These are phyloP conservation scores for Isaurus tuberculatus DNA, from an alignment of 92 coral and sea anemone species.

Conservation along the genomic window DNA sequence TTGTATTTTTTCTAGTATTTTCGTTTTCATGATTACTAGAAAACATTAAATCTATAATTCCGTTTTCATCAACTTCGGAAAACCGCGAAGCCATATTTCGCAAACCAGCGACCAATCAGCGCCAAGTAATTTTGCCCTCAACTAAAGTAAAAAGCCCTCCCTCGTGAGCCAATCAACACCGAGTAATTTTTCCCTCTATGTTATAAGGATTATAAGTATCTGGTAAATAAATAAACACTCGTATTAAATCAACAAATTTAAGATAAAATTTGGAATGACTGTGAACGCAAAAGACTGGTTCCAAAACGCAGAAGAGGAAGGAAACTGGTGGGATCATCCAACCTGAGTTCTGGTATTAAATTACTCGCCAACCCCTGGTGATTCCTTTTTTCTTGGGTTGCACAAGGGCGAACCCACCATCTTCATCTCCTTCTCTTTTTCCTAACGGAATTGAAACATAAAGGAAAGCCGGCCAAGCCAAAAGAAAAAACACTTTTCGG, in stretches of 20 bases:
- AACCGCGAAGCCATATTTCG: no score
- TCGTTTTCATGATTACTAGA: no score
- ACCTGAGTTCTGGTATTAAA: neutral
- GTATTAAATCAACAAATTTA: neutral
- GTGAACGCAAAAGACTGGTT: neutral
- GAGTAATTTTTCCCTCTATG: no score
- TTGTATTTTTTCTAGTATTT: no score
- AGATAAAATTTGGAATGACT: neutral
- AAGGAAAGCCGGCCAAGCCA: neutral
- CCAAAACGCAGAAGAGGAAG: neutral
- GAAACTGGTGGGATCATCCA: conserved; percentile 1
- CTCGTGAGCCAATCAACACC: no score
- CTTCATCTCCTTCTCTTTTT: neutral
- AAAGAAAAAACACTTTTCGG: neutral
- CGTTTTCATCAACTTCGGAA: no score
- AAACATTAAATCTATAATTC: no score
- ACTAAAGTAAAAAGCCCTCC: no score
- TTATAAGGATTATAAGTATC: neutral
- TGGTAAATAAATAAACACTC: neutral
- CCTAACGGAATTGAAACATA: neutral
- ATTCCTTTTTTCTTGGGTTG: neutral
- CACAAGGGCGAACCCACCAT: neutral
- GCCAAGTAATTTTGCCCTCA: no score
- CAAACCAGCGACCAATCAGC: no score
- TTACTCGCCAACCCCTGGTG: neutral